Evolutionary conservation across 2,888 invertebrate species (phyloP), one percentile per base, ranked within the genome.

Genomic region (Agonum fuliginosum): DNA sequence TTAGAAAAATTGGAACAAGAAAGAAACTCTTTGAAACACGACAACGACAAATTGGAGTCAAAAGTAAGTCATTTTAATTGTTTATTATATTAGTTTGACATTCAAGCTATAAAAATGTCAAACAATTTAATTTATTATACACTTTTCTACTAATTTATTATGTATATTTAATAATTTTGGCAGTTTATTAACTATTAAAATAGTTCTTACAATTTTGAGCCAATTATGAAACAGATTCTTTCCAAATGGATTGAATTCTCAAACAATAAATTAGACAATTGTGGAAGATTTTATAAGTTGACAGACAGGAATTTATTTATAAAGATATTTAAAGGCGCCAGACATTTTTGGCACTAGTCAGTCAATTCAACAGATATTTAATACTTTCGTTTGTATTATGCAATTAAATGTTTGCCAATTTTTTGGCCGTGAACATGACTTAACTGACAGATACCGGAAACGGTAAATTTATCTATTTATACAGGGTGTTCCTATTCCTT

Each of bases 1-100:
- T 88, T 96, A 84, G 97, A 97, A 81, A 96, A 95, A 87, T 88
- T 96, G 83, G 97, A 98, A 85, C 91, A 90, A 83, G 97, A 97
- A 85, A 90, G 96, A 82, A 92, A 91, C 82, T 92, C 93, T 82
- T 91, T 95, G 86, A 97, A 97, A 88, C 93, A 93, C 85, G 94
- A 96, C 84, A 95, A 94, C 84, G 97, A 97, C 84, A 94, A 93
- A 87, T 89, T 97, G 81, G 97, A 98, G 87, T 92, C 94, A 78
- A 97, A 96, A 94, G 97, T 98, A 86, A 30, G 58, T 6, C 6
- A 20, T 17, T n/a, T 22, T 24, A 24, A 24, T 8, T 3, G 2
- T 12, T 24, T 54, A 54, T 24, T 54, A 5, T 30, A 30, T 30
- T 30, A 6, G 30, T 30, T 30, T 5, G 30, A 30, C 30, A 5